phyloP scores from a whole-genome alignment of 2,113 vertebrate species.

The Stictonetta naevosa region DNA sequence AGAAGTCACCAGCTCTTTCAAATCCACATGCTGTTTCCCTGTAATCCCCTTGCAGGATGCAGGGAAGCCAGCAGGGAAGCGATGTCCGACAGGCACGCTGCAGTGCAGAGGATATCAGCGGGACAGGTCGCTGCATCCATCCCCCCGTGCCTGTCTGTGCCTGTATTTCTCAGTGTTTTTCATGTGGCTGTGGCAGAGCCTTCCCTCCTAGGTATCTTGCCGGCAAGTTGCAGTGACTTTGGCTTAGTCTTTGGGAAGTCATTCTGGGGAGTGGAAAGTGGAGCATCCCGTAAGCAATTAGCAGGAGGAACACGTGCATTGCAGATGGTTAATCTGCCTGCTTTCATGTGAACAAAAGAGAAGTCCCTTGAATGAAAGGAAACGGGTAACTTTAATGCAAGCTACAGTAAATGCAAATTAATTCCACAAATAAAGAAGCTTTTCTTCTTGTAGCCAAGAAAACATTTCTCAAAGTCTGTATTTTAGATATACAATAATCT shows the following conservation, averaged over 20 bases:
- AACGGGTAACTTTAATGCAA: slow-evolving; percentile 70
- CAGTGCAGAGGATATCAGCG: neutral
- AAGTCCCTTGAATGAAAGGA: slow-evolving; percentile 72
- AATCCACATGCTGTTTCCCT: neutral
- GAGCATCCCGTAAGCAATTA: slow-evolving; percentile 56
- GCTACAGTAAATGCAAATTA: slow-evolving; percentile 74
- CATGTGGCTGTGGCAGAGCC: neutral
- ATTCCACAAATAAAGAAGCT: slow-evolving; percentile 68
- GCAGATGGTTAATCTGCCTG: slow-evolving; percentile 73
- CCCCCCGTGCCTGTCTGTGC: neutral
- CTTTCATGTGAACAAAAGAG: slow-evolving; percentile 73
- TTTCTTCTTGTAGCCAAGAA: slow-evolving; percentile 66
- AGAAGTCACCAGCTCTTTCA: slow-evolving; percentile 33
- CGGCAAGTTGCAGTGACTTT: slow-evolving; percentile 38
- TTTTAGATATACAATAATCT: slow-evolving; percentile 63
- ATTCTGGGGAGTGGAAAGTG: slow-evolving; percentile 12
- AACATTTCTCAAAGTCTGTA: slow-evolving; percentile 65
- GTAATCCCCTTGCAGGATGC: neutral
- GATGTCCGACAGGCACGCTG: neutral
- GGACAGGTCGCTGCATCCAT: neutral
- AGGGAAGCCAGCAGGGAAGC: neutral
- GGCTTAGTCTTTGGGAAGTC: slow-evolving; percentile 59
- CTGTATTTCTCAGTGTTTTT: neutral
- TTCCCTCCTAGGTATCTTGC: slow-evolving; percentile 12
- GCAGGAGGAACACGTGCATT: slow-evolving; percentile 70